Base-by-base conservation (phyloP, 2,113 vertebrate genomes). In the Clarias macrocephalus region DNA sequence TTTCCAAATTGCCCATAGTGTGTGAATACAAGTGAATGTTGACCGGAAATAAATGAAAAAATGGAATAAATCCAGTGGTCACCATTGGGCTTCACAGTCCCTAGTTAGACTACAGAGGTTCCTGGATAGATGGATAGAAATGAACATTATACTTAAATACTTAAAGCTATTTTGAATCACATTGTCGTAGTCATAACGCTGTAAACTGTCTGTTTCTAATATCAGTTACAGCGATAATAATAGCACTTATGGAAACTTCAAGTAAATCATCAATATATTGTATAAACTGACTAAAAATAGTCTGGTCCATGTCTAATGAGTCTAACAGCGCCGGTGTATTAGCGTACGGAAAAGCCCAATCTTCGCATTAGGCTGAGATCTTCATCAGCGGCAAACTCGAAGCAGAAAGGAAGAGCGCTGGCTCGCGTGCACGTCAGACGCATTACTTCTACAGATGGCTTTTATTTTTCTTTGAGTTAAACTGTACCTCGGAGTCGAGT, bases 361-460 rank as follows among this genome's bases (percentile, higher is more conserved):
- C 23, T 25, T 30, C 73, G 65, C 73, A 83, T 63, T 48, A 66
- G 54, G 80, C 54, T n/a, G 72, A 73, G 76, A 86, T 60, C 82
- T 37, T 70, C 73, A 86, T 75, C 82, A 33, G 70, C 18, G 21
- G 18, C 76, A 79, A 88, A 80, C 33, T 83, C 76, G 81, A 91
- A 85, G 80, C 85, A 48, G 82, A 90, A 83, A 86, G 16, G 5
- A 54, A 66, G 59, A 91, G 54, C 52, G 65, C 16, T 82, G 77
- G 83, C 79, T 63, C 57, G 90, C 23, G 84, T 80, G 83, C 56
- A 85, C 62, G 87, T 85, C 88, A 88, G 82, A 13, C 73, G 62
- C 79, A 90, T 89, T 90, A 89, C 57, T 84, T 81, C 80, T 80
- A 87, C 91, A 92, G 88, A 91, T 93, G 89, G 86, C 91, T 92